phyloP scores from a whole-genome alignment of 23 tunicate species.

The Diplosoma virens region DNA sequence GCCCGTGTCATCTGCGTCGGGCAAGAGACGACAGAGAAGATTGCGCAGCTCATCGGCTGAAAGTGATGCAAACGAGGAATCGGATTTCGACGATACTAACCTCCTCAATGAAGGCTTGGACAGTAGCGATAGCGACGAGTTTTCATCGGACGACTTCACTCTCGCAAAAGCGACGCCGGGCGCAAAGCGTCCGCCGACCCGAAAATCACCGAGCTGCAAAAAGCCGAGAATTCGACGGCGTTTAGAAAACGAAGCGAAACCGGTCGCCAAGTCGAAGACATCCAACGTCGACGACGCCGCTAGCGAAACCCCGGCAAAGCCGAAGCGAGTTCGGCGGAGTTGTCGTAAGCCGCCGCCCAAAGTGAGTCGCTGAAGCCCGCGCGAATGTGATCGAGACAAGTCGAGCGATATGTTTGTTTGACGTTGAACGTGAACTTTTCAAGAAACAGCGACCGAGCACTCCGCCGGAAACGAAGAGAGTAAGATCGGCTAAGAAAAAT shows the following conservation, averaged over 20 bases:
- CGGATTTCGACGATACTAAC: conserved; percentile 22
- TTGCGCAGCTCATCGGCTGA: background rate
- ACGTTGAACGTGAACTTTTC: too few relatives aligned
- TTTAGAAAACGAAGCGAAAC: background rate
- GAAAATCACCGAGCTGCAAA: background rate
- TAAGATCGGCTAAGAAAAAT: conserved; percentile 4
- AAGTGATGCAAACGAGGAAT: conserved; percentile 20
- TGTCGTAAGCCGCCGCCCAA: conserved; percentile 49
- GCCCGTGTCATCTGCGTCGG: conserved; percentile 1
- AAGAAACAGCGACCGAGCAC: conserved; percentile 7
- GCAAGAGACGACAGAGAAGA: background rate
- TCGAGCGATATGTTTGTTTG: background rate
- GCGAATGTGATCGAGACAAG: background rate
- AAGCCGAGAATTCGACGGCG: background rate
- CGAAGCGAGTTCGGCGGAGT: conserved; percentile 39
- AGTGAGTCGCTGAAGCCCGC: background rate
- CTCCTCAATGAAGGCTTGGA: background rate
- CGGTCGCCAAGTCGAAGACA: background rate
- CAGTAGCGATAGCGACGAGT: conserved; percentile 26
- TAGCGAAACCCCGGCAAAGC: background rate
- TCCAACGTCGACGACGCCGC: too few relatives aligned
- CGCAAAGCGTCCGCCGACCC: background rate
- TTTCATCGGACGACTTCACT: conserved; percentile 41
- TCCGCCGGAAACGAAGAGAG: conserved; percentile 8
- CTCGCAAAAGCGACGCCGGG: background rate